Evolutionary conservation across 1,140 invertebrate species (phyloP).

Genomic region (Colletes gigas): DNA sequence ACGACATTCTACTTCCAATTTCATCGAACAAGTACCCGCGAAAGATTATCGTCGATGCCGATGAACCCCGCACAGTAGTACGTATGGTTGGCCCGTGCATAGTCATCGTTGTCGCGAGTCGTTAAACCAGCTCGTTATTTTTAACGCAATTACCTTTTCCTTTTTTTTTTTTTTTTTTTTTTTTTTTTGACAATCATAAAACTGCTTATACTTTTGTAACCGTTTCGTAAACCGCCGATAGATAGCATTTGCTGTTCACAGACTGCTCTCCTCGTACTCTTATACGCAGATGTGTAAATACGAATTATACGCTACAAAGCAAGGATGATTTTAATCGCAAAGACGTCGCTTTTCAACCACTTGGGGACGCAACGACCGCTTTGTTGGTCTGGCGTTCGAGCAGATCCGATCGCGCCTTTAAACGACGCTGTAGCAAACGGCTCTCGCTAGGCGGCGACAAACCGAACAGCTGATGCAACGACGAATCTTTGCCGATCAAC

Average conservation of each 20-base stretch:
- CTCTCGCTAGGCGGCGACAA: constrained; percentile 93
- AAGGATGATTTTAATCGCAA: constrained; percentile 35
- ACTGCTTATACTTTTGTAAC: constrained; percentile 31
- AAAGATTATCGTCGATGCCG: background rate
- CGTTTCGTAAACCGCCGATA: constrained; percentile 32
- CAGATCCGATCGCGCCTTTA: constrained; percentile 80
- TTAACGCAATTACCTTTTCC: background rate
- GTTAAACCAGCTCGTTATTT: background rate
- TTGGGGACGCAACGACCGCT: constrained; percentile 77
- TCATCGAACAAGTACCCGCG: no score
- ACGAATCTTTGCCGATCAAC: constrained; percentile 69
- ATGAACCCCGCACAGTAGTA: background rate
- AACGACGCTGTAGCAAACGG: constrained; percentile 89
- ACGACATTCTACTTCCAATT: no score
- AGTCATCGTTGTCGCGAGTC: background rate
- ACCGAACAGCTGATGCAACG: constrained; percentile 83
- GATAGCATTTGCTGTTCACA: constrained; percentile 39
- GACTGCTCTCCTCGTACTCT: constrained; percentile 24
- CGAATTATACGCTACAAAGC: constrained; percentile 56
- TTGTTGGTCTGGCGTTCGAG: constrained; percentile 69
- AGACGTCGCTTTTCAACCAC: constrained; percentile 68
- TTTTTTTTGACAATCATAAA: constrained; percentile 30
- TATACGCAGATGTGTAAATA: constrained; percentile 52
- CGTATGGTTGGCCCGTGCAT: no score
- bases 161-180: no score